Evolutionary conservation across 2,113 vertebrate genomes (phyloP).

Genomic region (Aegypius monachus): DNA sequence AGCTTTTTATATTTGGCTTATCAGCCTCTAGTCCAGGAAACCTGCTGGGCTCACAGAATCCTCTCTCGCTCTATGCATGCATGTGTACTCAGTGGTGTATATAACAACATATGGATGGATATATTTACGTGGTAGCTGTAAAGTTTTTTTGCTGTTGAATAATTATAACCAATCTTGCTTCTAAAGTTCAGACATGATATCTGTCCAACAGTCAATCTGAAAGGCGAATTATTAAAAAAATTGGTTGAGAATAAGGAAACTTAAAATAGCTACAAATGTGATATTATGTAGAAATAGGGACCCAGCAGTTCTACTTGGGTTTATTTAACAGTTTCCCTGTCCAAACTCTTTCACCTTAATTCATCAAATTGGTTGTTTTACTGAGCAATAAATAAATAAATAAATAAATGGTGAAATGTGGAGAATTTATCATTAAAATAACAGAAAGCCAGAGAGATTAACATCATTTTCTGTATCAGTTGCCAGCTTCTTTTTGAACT

Average conservation of each 20-base stretch:
- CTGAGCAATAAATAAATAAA: neutral
- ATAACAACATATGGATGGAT: neutral
- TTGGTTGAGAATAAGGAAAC: neutral
- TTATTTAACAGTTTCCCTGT: neutral
- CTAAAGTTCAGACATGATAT: neutral
- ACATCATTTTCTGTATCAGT: neutral
- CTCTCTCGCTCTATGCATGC: neutral
- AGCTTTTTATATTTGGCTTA: neutral
- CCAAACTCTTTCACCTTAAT: neutral
- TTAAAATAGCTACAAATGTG: neutral
- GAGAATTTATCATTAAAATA: neutral
- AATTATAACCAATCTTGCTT: constrained; percentile 1
- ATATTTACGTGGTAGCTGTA: neutral
- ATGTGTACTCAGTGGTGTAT: neutral
- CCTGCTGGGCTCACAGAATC: neutral
- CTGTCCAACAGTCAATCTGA: neutral
- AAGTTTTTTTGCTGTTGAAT: neutral
- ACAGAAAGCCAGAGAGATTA: neutral
- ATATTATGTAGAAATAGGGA: neutral
- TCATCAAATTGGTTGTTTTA: neutral
- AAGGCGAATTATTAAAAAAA: neutral
- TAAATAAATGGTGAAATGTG: neutral
- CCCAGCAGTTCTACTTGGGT: neutral
- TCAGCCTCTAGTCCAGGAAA: neutral
- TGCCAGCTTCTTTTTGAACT: neutral